A percentile compares a stretch with the other conserved stretches of the same genome.
Conservation (phyloP, 2,797 vertebrate species). For the Melopsittacus undulatus region DNA sequence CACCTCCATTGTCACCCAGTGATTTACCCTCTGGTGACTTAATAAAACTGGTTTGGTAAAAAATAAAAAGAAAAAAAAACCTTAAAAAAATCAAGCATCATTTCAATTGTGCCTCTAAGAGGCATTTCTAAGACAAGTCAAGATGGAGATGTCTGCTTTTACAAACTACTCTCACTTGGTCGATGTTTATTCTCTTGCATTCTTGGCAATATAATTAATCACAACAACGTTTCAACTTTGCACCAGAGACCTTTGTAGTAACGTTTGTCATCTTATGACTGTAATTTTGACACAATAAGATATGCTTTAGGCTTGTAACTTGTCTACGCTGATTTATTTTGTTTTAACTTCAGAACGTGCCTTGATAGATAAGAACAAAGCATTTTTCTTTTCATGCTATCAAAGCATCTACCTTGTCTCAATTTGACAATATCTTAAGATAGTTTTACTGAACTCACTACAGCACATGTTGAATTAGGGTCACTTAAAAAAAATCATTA, state of each 20-base stretch:
- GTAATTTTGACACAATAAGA: conserved; percentile 30
- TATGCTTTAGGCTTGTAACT: conserved; percentile 52
- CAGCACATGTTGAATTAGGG: conserved; percentile 32
- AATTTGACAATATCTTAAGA: conserved; percentile 36
- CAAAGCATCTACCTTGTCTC: conserved; percentile 45
- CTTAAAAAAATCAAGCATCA: background rate
- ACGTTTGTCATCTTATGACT: conserved; percentile 8
- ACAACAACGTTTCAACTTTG: background rate
- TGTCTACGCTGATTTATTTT: conserved; percentile 66
- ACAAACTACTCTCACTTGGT: background rate
- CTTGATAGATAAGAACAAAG: conserved; percentile 31
- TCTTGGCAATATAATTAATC: background rate
- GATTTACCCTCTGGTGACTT: background rate
- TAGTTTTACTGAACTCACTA: conserved; percentile 3
- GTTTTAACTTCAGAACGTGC: conserved; percentile 15
- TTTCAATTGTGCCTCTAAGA: background rate
- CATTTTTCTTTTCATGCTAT: conserved; percentile 44
- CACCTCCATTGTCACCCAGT: background rate
- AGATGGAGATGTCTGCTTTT: conserved; percentile 5
- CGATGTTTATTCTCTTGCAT: background rate
- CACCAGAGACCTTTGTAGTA: background rate
- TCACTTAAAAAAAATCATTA: conserved; percentile 41
- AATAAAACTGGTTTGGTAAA: background rate
- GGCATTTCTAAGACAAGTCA: background rate
- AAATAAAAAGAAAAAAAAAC: no score